These are phyloP conservation scores for Trachelus iudaicus DNA, from an alignment of 2,888 invertebrate species.

Conservation along the genomic window DNA sequence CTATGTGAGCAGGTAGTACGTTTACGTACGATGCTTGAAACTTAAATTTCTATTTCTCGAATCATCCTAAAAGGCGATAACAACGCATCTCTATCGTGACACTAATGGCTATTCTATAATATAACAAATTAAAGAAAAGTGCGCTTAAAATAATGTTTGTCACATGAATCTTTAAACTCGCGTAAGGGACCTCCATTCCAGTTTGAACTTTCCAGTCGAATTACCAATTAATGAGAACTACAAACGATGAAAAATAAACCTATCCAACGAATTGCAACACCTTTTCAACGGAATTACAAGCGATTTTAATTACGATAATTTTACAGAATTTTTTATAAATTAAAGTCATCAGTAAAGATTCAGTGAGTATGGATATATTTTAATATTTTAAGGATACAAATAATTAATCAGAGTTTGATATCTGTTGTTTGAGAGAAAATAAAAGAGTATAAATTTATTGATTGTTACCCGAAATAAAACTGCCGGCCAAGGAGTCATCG, in stretches of 20 bases:
- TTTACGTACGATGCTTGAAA: constrained; percentile 28
- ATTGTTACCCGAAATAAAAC: constrained; percentile 80
- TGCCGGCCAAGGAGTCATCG: constrained; percentile 84
- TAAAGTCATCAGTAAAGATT: background rate
- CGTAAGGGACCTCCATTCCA: background rate
- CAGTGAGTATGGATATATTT: background rate
- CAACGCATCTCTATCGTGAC: background rate
- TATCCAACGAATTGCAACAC: background rate
- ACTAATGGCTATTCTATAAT: background rate
- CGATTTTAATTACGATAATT: background rate
- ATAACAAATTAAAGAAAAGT: background rate
- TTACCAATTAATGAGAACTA: background rate
- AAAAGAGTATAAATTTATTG: constrained; percentile 7
- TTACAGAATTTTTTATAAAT: background rate
- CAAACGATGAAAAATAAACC: background rate
- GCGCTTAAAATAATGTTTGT: background rate
- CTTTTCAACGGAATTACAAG: background rate
- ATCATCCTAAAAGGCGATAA: constrained; percentile 30
- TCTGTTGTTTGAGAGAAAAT: background rate
- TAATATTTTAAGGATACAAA: background rate
- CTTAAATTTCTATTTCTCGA: constrained; percentile 62
- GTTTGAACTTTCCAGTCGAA: background rate
- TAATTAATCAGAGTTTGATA: background rate
- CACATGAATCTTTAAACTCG: background rate
- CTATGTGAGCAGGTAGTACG: constrained; percentile 30